phyloP scores from a whole-genome alignment of 2,113 vertebrate genomes.

The Paraplagusia blochii region DNA sequence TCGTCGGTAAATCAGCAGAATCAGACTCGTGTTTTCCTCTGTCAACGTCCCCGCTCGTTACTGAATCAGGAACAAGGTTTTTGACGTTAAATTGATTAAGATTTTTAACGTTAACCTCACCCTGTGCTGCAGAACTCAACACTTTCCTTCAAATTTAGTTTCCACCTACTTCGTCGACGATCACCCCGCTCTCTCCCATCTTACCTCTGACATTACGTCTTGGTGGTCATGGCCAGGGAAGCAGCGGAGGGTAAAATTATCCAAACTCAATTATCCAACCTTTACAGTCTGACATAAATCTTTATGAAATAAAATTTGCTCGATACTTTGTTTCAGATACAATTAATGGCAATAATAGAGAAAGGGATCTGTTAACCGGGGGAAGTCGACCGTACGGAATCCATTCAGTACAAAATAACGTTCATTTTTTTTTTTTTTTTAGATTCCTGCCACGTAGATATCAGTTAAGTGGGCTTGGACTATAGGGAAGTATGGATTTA shows the following conservation, averaged over 20 bases:
- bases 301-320: conserved; percentile 34
- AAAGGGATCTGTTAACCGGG: conserved; percentile 35
- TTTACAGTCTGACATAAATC: conserved; percentile 31
- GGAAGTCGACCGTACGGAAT: conserved; percentile 27
- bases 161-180: not conserved
- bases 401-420: conserved; percentile 6
- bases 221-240: conserved; percentile 18
- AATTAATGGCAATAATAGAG: conserved; percentile 34
- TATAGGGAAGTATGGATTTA: not conserved
- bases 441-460: conserved; percentile 30
- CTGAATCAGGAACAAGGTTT: no score
- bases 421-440: conserved; percentile 20
- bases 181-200: not conserved
- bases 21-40: no score
- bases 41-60: no score
- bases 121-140: not conserved
- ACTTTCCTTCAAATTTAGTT: no score
- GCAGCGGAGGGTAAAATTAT: conserved; percentile 28
- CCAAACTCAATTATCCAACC: conserved; percentile 34
- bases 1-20: not conserved
- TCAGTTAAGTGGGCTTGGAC: conserved; percentile 27
- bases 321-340: conserved; percentile 1
- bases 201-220: conserved; percentile 1
- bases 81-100: no score
- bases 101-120: no score